These are phyloP conservation scores for Drosophila birchii DNA, from an alignment of 2,888 invertebrate genomes.

Conservation along the genomic window DNA sequence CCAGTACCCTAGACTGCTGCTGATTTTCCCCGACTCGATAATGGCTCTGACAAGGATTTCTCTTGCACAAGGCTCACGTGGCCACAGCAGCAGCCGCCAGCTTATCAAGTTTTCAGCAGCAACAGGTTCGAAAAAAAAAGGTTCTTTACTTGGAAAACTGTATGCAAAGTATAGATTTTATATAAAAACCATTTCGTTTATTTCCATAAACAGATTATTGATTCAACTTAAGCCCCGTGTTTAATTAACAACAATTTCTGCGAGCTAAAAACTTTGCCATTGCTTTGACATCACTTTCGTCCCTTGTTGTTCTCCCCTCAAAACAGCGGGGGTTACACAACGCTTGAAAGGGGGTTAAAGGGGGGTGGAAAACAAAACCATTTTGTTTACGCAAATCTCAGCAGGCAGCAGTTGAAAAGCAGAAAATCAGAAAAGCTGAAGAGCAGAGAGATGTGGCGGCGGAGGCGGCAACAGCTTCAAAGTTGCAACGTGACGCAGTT, in stretches of 20 bases:
- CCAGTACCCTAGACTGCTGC: conserved; percentile 15
- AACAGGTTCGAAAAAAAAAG: conserved; percentile 36
- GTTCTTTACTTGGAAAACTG: not conserved
- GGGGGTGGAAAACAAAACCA: conserved; percentile 34
- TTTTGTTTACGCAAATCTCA: conserved; percentile 78
- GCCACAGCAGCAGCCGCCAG: conserved; percentile 19
- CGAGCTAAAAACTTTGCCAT: conserved; percentile 9
- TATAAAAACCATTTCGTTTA: not conserved
- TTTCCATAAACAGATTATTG: not conserved
- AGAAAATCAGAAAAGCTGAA: conserved; percentile 17
- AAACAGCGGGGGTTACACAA: conserved; percentile 58
- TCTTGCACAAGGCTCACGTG: conserved; percentile 51
- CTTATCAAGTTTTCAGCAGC: conserved; percentile 9
- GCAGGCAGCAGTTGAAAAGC: conserved; percentile 46
- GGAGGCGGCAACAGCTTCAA: conserved; percentile 37
- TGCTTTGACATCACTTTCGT: conserved; percentile 34
- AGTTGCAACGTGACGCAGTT: conserved; percentile 78
- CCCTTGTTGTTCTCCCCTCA: not conserved
- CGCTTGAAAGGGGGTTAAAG: conserved; percentile 4
- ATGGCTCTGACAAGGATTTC: conserved; percentile 37
- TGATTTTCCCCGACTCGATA: not conserved
- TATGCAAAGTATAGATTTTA: too few species aligned
- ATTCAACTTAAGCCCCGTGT: not conserved
- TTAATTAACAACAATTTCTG: not conserved
- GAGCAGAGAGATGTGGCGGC: conserved; percentile 8